Evolutionary conservation across 1,140 invertebrate genomes (phyloP).

Genomic region (Lasioglossum baleicum): DNA sequence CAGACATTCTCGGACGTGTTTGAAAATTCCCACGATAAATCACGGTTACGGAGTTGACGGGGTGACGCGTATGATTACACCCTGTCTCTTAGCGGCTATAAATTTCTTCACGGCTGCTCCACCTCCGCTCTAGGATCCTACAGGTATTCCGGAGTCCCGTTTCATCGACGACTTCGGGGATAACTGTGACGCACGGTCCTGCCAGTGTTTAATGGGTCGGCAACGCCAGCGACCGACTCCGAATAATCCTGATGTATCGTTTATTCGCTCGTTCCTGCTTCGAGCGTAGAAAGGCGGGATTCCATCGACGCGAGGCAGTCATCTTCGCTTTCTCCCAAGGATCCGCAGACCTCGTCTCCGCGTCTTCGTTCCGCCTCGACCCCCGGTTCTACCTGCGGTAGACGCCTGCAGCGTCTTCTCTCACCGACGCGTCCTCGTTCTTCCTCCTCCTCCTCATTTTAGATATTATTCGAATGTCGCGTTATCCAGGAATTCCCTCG

Average conservation of each 20-base stretch:
- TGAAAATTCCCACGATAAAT: constrained; percentile 78
- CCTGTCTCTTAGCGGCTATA: constrained; percentile 76
- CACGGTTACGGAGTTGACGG: constrained; percentile 75
- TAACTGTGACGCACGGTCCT: constrained; percentile 1
- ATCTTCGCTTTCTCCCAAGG: no score
- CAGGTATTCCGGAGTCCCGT: constrained; percentile 59
- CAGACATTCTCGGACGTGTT: constrained; percentile 66
- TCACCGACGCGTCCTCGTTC: no score
- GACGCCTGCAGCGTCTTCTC: no score
- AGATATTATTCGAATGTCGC: no score
- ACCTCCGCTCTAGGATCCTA: constrained; percentile 58
- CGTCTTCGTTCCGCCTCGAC: no score
- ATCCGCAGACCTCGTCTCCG: no score
- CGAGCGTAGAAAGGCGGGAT: no score
- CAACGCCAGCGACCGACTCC: constrained; percentile 48
- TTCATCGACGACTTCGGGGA: constrained; percentile 42
- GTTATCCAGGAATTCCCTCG: no score
- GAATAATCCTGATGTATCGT: constrained; percentile 61
- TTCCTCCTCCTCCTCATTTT: no score
- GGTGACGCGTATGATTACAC: constrained; percentile 78
- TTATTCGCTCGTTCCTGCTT: no score
- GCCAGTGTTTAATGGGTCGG: constrained; percentile 57
- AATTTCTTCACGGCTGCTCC: constrained; percentile 68
- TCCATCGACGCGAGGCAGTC: no score
- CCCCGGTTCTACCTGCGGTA: no score